Base-by-base conservation (phyloP, 2,797 vertebrate species). In the Antrozous pallidus region DNA sequence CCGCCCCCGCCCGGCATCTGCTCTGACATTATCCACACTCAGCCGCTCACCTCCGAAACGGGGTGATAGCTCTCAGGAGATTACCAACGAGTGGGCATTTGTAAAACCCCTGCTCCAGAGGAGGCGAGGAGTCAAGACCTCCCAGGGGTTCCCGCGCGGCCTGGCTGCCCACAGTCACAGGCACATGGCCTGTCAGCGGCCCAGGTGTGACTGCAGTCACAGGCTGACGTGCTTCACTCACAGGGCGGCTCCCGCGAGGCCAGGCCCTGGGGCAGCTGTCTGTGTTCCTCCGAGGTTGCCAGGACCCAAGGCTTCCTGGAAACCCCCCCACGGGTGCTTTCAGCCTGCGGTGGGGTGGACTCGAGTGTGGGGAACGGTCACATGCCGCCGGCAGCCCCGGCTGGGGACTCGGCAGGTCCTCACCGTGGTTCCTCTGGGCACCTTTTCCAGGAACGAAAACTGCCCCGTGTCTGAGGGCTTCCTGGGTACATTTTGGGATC, bases 371-470 rank as follows among this genome's bases (percentile, higher is more conserved):
- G 80, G 61, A 82, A 24, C 33, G 40, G 75, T 65, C 77, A 14
- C 42, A 5, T 24, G 74, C 51, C 47, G 0, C 58, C 1, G 42
- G 67, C 33, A 51, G 40, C 71, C 71, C 71, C 8, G n/a, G 22
- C 40, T n/a, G 17, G 40, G 40, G 31, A 49, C 73, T 3, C 5
- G 18, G 71, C 58, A n/a, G 11, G 69, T 18, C 73, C 49, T 28
- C 8, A 2, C 0, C 26, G 8, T n/a, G 74, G 77, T 90, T 96
- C 91, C 75, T 74, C 82, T 69, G 58, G 38, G 40, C 40, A 82
- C 58, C n/a, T 82, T 95, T 91, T 91, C 95, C 58, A 93, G 85
- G 92, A 96, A 95, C 80, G 24, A 75, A 93, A 79, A 74, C 58
- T 88, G 14, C 49, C 56, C 9, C 56, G 3, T 3, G 6, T 75